Evolutionary conservation across 2,113 vertebrate genomes (phyloP), one percentile per base, ranked within the genome.

Genomic region (Malurus melanocephalus): DNA sequence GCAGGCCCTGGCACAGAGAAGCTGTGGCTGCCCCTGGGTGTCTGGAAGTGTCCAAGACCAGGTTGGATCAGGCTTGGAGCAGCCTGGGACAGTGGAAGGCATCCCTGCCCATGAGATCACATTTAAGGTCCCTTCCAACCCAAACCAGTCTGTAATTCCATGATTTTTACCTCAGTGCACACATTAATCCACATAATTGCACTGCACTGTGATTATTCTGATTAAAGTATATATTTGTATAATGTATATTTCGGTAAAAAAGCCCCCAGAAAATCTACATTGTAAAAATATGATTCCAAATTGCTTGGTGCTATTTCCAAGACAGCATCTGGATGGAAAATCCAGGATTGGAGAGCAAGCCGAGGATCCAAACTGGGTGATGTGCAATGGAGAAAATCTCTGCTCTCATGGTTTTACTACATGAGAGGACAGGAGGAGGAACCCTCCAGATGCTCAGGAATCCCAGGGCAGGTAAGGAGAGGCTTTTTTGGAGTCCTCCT

Each of bases 1-100:
- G n/a, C 35, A 35, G 35, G 35, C 57, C 49, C 49, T 83, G 80
- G 80, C 60, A 35, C 8, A 79, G 57, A 71, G 66, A 0, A 79
- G 51, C 57, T 87, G 75, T 0, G 75, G 43, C 51, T 87, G 75
- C 51, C 43, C 66, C 74, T 85, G 72, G 46, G 72, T 49, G 33
- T 43, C 84, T 87, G 73, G 64, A 0, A 77, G n/a, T 68, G 73
- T 0, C 48, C 73, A 20, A 77, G 64, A 40, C 40, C 40, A 46
- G 40, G 62, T 0, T 77, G 79, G 52, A 35, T n/a, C 18, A 27
- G 33, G 28, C 33, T 80, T 33, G 55, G 73, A 61, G 16, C 64
- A 40, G 2, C 30, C 24, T 30, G 56, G 48, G 48, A 24, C 0
- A 7, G 42, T 42, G 73, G 64, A 0, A 86, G 33, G 6, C 26